Percentiles rank a stretch among this genome's conserved stretches.
Conservation (phyloP, 2,797 vertebrate genomes). For the Halcyon leucocephala region DNA sequence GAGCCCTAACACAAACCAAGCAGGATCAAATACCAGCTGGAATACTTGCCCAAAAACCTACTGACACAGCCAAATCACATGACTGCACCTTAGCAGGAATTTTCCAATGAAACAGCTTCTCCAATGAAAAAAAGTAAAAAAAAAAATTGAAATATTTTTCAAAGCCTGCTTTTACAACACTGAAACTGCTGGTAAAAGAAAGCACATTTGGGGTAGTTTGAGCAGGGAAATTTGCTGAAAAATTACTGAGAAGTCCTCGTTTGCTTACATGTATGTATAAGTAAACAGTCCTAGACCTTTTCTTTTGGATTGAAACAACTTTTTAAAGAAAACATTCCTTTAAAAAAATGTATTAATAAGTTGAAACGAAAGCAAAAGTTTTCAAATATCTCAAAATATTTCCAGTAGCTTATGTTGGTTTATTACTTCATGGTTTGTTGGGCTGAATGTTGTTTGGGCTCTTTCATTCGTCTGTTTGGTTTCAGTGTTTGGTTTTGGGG, state of each 20-base stretch:
- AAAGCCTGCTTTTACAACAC: not conserved
- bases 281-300: not conserved
- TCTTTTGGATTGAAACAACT: not conserved
- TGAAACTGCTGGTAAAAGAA: not conserved
- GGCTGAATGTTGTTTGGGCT: not conserved
- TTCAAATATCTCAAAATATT: not conserved
- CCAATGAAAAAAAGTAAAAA: not conserved
- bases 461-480: not conserved
- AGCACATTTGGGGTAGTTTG: not conserved
- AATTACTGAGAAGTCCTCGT: not conserved
- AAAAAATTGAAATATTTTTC: no score
- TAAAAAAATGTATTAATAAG: not conserved
- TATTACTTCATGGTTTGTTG: not conserved
- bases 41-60: not conserved
- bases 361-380: not conserved
- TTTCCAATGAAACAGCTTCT: not conserved
- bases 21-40: slow-evolving; percentile 23
- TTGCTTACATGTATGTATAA: not conserved
- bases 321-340: not conserved
- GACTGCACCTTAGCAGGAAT: not conserved
- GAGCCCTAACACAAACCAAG: not conserved
- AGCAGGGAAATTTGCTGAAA: not conserved
- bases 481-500: not conserved
- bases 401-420: not conserved
- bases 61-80: not conserved